These are phyloP conservation scores for Bothrops jararaca DNA, from an alignment of 2,113 vertebrate species.

Conservation along the genomic window DNA sequence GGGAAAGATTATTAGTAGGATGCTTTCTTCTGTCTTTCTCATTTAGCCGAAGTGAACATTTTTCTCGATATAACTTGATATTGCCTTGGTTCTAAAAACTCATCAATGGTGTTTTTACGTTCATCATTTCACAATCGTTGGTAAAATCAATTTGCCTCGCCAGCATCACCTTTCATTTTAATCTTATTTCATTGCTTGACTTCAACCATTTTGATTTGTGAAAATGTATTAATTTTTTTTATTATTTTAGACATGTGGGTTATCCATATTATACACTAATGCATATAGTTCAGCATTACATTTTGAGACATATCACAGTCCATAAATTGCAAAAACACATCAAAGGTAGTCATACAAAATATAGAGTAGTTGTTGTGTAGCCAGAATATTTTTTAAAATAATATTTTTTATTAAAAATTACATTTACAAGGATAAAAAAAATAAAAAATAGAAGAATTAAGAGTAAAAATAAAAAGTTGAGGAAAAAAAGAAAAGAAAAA, in stretches of 20 bases:
- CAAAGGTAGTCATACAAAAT: background rate
- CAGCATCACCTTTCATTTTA: background rate
- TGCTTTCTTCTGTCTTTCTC: background rate
- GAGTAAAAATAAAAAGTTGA: background rate
- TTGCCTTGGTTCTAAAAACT: background rate
- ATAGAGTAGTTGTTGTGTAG: background rate
- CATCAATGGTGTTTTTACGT: background rate
- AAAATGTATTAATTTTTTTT: background rate
- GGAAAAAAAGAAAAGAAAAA: background rate
- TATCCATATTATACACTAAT: background rate
- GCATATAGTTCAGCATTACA: background rate
- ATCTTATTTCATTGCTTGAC: no score
- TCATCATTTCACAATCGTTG: background rate
- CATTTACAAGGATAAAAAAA: background rate
- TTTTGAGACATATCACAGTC: background rate
- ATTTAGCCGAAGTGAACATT: background rate
- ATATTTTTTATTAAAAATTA: background rate
- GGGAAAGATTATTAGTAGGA: background rate
- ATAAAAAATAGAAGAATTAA: background rate
- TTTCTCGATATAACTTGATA: background rate
- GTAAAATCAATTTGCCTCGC: background rate
- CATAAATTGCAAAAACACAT: background rate
- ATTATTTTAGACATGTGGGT: background rate
- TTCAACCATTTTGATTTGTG: background rate
- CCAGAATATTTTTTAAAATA: background rate